A percentile compares a stretch with the other conserved stretches of the same genome.
Conservation (phyloP, 2,888 invertebrate genomes). For the Diplazon laetatorius region DNA sequence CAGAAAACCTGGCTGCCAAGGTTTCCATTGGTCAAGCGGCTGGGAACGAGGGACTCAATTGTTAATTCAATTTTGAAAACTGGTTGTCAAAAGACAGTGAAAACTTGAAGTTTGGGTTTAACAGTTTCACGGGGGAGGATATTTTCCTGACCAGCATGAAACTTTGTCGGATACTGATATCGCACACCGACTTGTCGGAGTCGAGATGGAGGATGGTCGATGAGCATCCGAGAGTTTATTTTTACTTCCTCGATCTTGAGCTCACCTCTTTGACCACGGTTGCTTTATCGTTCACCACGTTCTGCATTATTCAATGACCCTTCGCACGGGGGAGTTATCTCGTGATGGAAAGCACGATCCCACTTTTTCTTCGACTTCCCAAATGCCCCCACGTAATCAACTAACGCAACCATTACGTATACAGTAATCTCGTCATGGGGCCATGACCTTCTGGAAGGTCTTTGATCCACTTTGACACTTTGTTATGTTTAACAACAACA, state of each 20-base stretch:
- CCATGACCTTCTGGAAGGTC: too few relatives aligned
- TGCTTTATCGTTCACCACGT: constrained; percentile 7
- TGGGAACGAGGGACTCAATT: too few relatives aligned
- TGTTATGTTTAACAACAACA: too few relatives aligned
- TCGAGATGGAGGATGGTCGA: constrained; percentile 35
- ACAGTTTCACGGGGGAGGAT: neutral
- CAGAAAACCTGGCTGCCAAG: too few relatives aligned
- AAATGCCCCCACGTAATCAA: neutral
- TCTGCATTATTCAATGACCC: constrained; percentile 50
- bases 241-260: constrained; percentile 56
- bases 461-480: too few relatives aligned
- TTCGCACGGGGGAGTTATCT: neutral
- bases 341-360: neutral
- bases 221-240: constrained; percentile 49
- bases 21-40: too few relatives aligned
- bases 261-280: constrained; percentile 36
- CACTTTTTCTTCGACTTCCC: neutral
- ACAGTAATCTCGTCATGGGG: neutral
- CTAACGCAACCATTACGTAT: neutral
- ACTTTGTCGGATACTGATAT: neutral
- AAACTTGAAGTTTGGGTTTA: constrained; percentile 2
- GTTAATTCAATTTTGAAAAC: too few relatives aligned
- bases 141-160: neutral
- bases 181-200: neutral
- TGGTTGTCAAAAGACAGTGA: too few relatives aligned